These are phyloP conservation scores for Cottoperca gobio DNA, from an alignment of 2,797 vertebrate species.

Conservation along the genomic window DNA sequence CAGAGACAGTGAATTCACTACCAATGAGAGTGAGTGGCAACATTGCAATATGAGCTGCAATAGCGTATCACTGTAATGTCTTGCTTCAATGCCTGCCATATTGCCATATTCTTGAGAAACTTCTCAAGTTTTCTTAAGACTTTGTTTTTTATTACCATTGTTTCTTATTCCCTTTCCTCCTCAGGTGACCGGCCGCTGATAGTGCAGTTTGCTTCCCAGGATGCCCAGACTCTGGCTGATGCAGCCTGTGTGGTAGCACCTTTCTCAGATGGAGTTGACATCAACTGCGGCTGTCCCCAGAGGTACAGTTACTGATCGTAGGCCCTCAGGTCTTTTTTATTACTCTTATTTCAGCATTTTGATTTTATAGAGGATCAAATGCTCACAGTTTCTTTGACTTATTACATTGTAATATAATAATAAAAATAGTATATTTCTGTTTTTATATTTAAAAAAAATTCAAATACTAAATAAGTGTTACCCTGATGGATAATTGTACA, in stretches of 20 bases:
- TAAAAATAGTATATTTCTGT: background rate
- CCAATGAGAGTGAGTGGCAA: constrained; percentile 86
- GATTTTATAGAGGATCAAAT: background rate
- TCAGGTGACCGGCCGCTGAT: constrained; percentile 94
- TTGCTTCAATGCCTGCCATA: background rate
- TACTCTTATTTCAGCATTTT: background rate
- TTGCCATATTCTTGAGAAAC: background rate
- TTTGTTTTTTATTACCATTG: background rate
- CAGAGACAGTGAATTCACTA: constrained; percentile 98
- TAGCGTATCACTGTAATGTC: background rate
- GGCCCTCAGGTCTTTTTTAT: background rate
- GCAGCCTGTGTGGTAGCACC: constrained; percentile 90
- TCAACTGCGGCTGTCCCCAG: constrained; percentile 99
- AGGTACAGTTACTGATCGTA: constrained; percentile 82
- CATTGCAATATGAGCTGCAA: constrained; percentile 46
- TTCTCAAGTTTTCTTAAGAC: background rate
- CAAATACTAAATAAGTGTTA: background rate
- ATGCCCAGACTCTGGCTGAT: constrained; percentile 92
- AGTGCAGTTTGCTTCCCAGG: constrained; percentile 96
- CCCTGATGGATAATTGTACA: background rate
- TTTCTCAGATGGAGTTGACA: constrained; percentile 94
- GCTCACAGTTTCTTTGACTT: background rate
- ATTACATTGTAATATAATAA: background rate
- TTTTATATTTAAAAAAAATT: background rate
- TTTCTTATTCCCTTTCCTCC: background rate